Base-by-base conservation (phyloP, 23 tunicate genomes). In the Trididemnum clinides region DNA sequence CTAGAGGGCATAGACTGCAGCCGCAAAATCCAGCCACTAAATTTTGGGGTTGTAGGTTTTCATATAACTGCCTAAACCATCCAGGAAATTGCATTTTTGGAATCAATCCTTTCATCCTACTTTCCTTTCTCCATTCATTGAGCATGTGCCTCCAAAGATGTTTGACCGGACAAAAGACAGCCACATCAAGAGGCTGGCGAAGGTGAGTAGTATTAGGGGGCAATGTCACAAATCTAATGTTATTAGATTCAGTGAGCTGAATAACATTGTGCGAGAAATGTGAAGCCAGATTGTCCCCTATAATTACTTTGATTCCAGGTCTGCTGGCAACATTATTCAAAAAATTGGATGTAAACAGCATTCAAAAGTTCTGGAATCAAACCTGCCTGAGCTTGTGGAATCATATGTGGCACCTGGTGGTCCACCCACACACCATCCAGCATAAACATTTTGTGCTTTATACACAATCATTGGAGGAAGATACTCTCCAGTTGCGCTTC, bases 401-500 rank as follows among this genome's bases (percentile, higher is more conserved):
- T 69, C 75, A 69, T 69, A 69, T 33, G 15, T 32, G 2, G 80
- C 29, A 35, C 80, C 57, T 18, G 23, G 57, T 37, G 23, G 27
- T 12, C 57, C 80, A 36, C 57, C 80, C 3, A 22, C 80, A 23
- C 31, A 30, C 57, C 80, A 74, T 3, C 31, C 30, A 22, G 27
- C 10, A 37, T 37, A 74, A 6, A 37, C 33, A 28, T 74, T 74
- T 39, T 37, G 33, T 4, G 57, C 80, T 38, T 74, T 74, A 27
- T 28, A 74, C 18, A 34, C 80, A 74, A 74, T 30, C 80, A 74
- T 74, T 38, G 80, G 80, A 74, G 80, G 80, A 37, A 74, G 28
- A 34, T 37, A 39, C 23, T 74, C 80, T 15, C 80, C 80, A 38
- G 57, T 30, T 7, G 80, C 30, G 25, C 30, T 69, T 20, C 80